These are phyloP conservation scores for Phengaris arion DNA, from an alignment of 2,888 invertebrate species.

Conservation along the genomic window DNA sequence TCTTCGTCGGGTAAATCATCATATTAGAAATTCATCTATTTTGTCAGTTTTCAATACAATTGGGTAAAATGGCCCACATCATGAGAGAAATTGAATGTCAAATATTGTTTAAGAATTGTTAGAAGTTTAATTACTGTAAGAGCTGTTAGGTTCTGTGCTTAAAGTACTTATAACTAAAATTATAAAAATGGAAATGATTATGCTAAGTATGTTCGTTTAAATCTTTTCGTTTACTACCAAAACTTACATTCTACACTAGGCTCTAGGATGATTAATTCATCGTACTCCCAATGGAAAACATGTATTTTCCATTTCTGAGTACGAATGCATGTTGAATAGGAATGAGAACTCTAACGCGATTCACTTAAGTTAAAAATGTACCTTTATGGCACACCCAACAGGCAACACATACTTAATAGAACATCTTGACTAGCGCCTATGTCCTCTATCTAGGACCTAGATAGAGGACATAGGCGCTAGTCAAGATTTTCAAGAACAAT, in stretches of 20 bases:
- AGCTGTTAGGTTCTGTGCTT: too few relatives aligned
- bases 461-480: too few relatives aligned
- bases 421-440: neutral
- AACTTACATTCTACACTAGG: neutral
- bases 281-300: conserved; percentile 1
- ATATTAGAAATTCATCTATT: too few relatives aligned
- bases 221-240: neutral
- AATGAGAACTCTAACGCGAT: neutral
- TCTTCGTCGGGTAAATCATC: too few relatives aligned
- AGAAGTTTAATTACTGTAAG: too few relatives aligned
- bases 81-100: too few relatives aligned
- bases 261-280: conserved; percentile 15
- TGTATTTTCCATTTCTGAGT: conserved; percentile 12
- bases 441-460: neutral
- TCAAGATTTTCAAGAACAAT: too few relatives aligned
- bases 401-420: neutral
- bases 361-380: neutral
- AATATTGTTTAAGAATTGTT: too few relatives aligned
- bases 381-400: neutral
- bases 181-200: too few relatives aligned
- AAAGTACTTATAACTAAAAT: too few relatives aligned
- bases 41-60: too few relatives aligned
- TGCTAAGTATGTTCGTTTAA: neutral
- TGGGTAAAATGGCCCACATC: too few relatives aligned
- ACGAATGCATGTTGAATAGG: conserved; percentile 3